Conservation (phyloP, 2,113 vertebrate genomes). For the Thunnus thynnus region DNA sequence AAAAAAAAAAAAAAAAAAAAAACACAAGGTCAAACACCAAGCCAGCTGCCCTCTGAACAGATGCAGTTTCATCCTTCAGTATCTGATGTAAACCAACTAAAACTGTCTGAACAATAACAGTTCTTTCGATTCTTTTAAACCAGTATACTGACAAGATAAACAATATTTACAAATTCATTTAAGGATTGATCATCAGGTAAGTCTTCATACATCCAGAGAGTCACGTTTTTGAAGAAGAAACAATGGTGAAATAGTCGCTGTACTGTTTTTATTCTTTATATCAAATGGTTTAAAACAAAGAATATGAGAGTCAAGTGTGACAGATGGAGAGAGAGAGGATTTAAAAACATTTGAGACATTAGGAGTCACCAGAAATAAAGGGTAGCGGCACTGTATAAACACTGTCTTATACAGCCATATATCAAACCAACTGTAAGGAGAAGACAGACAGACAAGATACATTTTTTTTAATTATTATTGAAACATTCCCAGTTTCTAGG, state of each 20-base stretch:
- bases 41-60: slow-evolving; percentile 26
- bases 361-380: slow-evolving; percentile 11
- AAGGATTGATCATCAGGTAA: not conserved
- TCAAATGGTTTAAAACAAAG: not conserved
- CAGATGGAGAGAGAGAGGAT: slow-evolving; percentile 24
- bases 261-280: not conserved
- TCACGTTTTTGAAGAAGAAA: not conserved
- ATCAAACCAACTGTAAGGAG: not conserved
- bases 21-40: slow-evolving; percentile 52
- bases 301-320: not conserved
- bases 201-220: not conserved
- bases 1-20: not conserved
- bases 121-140: not conserved
- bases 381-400: slow-evolving; percentile 28
- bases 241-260: not conserved
- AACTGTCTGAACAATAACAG: slow-evolving; percentile 4
- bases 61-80: slow-evolving; percentile 8
- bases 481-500: not conserved
- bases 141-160: too few relatives aligned
- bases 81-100: not conserved
- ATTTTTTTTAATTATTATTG: not conserved
- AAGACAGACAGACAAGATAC: not conserved
- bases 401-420: slow-evolving; percentile 1
- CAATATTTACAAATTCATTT: too few relatives aligned
- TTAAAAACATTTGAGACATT: slow-evolving; percentile 37